Evolutionary conservation across 2,888 invertebrate genomes (phyloP).

Genomic region (Auanema freiburgensis): DNA sequence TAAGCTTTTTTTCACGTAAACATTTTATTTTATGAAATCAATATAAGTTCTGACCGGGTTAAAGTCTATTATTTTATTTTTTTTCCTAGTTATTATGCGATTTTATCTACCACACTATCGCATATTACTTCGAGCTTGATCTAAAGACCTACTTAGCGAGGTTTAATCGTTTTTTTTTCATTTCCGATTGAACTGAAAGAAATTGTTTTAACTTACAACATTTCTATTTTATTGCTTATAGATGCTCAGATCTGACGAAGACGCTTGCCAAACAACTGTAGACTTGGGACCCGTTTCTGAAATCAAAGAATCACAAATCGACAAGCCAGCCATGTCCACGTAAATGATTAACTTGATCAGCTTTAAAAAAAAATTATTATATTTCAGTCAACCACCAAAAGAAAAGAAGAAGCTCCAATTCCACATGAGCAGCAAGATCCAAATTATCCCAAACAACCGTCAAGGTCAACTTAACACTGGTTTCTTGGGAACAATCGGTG

Average conservation of each 20-base stretch:
- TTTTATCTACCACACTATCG: too few species aligned
- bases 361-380: neutral
- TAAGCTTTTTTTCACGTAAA: too few species aligned
- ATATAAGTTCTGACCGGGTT: too few species aligned
- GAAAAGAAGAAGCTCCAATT: constrained; percentile 53
- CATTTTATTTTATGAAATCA: too few species aligned
- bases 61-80: too few species aligned
- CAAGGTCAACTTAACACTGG: constrained; percentile 62
- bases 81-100: too few species aligned
- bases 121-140: too few species aligned
- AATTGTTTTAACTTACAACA: neutral
- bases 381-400: constrained; percentile 11
- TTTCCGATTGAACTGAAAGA: constrained; percentile 2
- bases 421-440: constrained; percentile 54
- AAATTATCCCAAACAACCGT: constrained; percentile 58
- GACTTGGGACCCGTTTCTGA: constrained; percentile 42
- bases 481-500: constrained; percentile 57
- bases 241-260: constrained; percentile 33
- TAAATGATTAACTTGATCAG: neutral
- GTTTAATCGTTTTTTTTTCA: neutral
- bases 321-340: constrained; percentile 7
- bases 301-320: constrained; percentile 19
- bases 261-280: constrained; percentile 30
- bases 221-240: constrained; percentile 7
- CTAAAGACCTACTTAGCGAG: too few species aligned